phyloP scores from a whole-genome alignment of 1,140 invertebrate species.

The Pseudoatta argentina region DNA sequence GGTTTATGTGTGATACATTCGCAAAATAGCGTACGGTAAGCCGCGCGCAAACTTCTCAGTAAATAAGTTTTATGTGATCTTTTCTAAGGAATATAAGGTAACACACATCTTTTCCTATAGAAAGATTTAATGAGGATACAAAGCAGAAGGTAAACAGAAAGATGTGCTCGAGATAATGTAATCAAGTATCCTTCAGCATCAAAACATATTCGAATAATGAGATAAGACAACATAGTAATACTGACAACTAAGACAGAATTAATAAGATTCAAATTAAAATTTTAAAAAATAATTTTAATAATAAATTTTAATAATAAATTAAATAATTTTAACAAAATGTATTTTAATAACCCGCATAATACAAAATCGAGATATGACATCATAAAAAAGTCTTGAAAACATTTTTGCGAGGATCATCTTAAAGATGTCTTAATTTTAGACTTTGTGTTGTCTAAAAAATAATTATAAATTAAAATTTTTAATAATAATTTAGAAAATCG shows the following conservation, averaged over 20 bases:
- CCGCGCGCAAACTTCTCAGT: neutral
- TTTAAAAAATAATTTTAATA: too few species aligned
- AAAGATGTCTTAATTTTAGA: too few species aligned
- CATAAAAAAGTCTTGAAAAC: too few species aligned
- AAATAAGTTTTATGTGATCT: constrained; percentile 14
- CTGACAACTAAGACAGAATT: constrained; percentile 3
- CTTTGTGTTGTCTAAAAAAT: too few species aligned
- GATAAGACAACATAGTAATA: neutral
- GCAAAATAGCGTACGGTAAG: neutral
- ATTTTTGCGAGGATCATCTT: too few species aligned
- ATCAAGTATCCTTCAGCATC: neutral
- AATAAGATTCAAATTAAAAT: neutral
- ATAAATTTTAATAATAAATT: too few species aligned
- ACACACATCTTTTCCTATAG: neutral
- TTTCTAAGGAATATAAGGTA: neutral
- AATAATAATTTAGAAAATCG: too few species aligned
- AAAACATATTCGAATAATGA: neutral
- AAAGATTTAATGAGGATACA: constrained; percentile 33
- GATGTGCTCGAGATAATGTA: constrained; percentile 11
- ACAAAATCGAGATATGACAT: too few species aligned
- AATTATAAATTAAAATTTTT: too few species aligned
- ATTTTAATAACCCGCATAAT: too few species aligned
- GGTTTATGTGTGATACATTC: neutral
- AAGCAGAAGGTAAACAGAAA: constrained; percentile 1
- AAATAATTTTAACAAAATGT: too few species aligned